These are phyloP conservation scores for Oceanodroma tethys DNA, from an alignment of 2,113 vertebrate genomes.

Conservation along the genomic window DNA sequence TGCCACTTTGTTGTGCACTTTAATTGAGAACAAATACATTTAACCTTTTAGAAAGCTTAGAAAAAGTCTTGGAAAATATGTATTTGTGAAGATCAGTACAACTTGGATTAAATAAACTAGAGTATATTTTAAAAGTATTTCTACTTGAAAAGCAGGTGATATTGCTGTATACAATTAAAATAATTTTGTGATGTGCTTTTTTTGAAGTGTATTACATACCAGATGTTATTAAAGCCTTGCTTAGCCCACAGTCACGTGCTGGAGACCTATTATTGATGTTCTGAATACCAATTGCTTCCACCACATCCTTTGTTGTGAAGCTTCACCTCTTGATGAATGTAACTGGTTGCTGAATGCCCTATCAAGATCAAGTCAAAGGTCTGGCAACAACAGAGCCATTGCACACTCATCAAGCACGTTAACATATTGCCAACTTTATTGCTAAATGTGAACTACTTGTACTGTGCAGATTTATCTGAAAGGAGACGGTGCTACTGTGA, in stretches of 20 bases:
- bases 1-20: neutral
- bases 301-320: neutral
- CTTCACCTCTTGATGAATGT: slow-evolving; percentile 6
- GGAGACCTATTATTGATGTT: neutral
- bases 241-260: neutral
- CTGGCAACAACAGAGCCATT: neutral
- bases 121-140: neutral
- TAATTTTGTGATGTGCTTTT: neutral
- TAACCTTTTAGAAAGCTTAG: neutral
- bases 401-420: neutral
- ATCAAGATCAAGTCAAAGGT: slow-evolving; percentile 9
- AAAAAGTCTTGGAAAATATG: neutral
- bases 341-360: neutral
- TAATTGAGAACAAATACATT: neutral
- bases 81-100: neutral
- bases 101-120: neutral
- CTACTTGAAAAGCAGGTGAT: rapidly evolving
- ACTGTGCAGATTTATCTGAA: neutral
- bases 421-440: neutral
- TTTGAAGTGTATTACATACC: rapidly evolving
- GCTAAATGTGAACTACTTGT: neutral
- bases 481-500: neutral
- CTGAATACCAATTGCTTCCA: slow-evolving; percentile 7
- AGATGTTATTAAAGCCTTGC: neutral
- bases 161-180: neutral